phyloP scores from a whole-genome alignment of 2,888 invertebrate species.

The Drosophila mimetica region DNA sequence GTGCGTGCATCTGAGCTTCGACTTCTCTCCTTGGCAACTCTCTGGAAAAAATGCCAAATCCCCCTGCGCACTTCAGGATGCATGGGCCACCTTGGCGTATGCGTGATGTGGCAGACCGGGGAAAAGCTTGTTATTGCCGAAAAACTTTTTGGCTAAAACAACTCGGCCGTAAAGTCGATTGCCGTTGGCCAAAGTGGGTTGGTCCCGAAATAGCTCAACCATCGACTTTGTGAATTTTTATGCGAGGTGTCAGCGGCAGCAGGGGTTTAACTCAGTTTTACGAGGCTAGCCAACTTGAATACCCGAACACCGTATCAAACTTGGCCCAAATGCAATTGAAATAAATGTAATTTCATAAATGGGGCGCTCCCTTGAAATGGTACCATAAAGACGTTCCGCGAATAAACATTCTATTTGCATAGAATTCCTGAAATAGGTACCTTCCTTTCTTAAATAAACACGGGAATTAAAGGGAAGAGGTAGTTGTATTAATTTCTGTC shows the following conservation, averaged over 20 bases:
- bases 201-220: slow-evolving; percentile 46
- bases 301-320: slow-evolving; percentile 30
- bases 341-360: slow-evolving; percentile 35
- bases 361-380: slow-evolving; percentile 6
- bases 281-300: slow-evolving; percentile 25
- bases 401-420: slow-evolving; percentile 44
- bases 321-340: slow-evolving; percentile 38
- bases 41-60: slow-evolving; percentile 49
- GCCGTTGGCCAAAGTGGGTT: slow-evolving; percentile 41
- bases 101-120: slow-evolving; percentile 33
- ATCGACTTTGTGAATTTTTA: slow-evolving; percentile 33
- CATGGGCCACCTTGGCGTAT: slow-evolving; percentile 27
- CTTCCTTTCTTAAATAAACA: slow-evolving; percentile 21
- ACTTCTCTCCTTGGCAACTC: slow-evolving; percentile 23
- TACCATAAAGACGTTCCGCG: slow-evolving; percentile 21
- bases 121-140: slow-evolving; percentile 35
- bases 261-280: slow-evolving; percentile 15
- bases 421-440: slow-evolving; percentile 28
- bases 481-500: slow-evolving; percentile 15
- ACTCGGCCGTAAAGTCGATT: slow-evolving; percentile 63
- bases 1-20: slow-evolving; percentile 40
- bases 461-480: slow-evolving; percentile 27
- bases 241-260: slow-evolving; percentile 22
- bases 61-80: slow-evolving; percentile 11
- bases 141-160: slow-evolving; percentile 42